These are phyloP conservation scores for Erpobdella octoculata DNA, from an alignment of 2,888 invertebrate species.

Conservation along the genomic window DNA sequence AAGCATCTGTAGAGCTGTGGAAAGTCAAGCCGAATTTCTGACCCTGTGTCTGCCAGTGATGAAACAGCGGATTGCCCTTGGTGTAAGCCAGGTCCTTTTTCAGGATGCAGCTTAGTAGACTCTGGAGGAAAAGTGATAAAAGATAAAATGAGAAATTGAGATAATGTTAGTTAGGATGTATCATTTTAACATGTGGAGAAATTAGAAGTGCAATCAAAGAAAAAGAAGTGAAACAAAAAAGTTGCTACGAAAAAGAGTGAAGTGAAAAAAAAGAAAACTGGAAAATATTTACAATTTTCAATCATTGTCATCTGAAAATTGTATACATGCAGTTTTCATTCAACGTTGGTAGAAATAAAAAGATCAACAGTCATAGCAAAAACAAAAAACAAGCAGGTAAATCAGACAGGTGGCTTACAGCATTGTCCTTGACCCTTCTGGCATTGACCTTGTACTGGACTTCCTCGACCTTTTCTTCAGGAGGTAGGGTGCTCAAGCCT, in stretches of 20 bases:
- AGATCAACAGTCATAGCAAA: too few species aligned
- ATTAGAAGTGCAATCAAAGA: not conserved
- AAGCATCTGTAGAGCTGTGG: constrained; percentile 83
- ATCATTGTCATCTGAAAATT: too few species aligned
- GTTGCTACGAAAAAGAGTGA: not conserved
- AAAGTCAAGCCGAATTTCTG: constrained; percentile 90
- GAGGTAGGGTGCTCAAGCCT: constrained; percentile 37
- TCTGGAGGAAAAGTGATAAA: constrained; percentile 56
- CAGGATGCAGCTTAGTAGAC: constrained; percentile 84
- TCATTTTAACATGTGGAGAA: not conserved
- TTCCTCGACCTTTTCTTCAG: not conserved
- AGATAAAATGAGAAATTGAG: too few species aligned
- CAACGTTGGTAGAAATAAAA: not conserved
- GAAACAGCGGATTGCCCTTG: constrained; percentile 94
- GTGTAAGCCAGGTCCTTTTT: constrained; percentile 93
- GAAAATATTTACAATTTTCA: too few species aligned
- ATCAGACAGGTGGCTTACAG: too few species aligned
- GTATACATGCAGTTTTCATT: not conserved
- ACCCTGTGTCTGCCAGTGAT: constrained; percentile 92
- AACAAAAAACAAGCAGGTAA: too few species aligned
- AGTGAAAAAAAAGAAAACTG: too few species aligned
- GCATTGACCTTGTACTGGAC: constrained; percentile 13
- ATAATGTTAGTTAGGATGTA: not conserved
- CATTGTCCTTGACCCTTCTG: constrained; percentile 9
- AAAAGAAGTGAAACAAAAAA: not conserved